phyloP scores from a whole-genome alignment of 1,140 invertebrate genomes.

The Scaptomyza graminum region DNA sequence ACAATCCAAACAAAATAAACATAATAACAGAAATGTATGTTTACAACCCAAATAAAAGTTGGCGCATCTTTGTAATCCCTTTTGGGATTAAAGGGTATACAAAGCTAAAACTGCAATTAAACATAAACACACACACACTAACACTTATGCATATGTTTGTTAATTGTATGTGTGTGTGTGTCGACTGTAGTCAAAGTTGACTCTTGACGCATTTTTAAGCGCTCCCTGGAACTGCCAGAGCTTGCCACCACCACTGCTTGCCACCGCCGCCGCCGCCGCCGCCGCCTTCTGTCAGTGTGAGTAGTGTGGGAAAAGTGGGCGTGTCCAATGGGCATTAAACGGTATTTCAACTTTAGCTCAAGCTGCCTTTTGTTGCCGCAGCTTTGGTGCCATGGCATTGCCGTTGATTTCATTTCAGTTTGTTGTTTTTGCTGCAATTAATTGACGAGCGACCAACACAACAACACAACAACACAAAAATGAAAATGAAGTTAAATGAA shows the following conservation, averaged over 20 bases:
- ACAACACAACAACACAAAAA: constrained; percentile 38
- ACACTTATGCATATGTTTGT: constrained; percentile 10
- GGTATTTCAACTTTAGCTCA: constrained; percentile 75
- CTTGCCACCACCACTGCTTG: not conserved
- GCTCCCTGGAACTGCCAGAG: constrained; percentile 25
- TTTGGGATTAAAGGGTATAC: constrained; percentile 26
- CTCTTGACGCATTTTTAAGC: constrained; percentile 79
- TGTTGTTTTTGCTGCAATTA: constrained; percentile 73
- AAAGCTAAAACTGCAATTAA: constrained; percentile 51
- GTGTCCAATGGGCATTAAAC: constrained; percentile 77
- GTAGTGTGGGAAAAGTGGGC: constrained; percentile 76
- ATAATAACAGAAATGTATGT: not conserved
- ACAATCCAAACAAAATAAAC: not conserved
- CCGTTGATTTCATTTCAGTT: constrained; percentile 75
- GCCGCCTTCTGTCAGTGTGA: constrained; percentile 10
- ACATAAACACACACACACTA: constrained; percentile 19
- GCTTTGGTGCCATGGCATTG: constrained; percentile 24
- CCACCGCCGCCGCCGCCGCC: not conserved
- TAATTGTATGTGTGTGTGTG: constrained; percentile 9
- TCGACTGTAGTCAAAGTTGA: constrained; percentile 69
- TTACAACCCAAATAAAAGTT: constrained; percentile 6
- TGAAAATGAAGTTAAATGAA: constrained; percentile 10
- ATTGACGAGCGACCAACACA: constrained; percentile 65
- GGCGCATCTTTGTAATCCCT: constrained; percentile 31
- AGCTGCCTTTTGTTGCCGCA: constrained; percentile 62